These are phyloP conservation scores for Hydrozoanthus gracilis DNA, from an alignment of 92 coral and sea anemone genomes.

Conservation along the genomic window DNA sequence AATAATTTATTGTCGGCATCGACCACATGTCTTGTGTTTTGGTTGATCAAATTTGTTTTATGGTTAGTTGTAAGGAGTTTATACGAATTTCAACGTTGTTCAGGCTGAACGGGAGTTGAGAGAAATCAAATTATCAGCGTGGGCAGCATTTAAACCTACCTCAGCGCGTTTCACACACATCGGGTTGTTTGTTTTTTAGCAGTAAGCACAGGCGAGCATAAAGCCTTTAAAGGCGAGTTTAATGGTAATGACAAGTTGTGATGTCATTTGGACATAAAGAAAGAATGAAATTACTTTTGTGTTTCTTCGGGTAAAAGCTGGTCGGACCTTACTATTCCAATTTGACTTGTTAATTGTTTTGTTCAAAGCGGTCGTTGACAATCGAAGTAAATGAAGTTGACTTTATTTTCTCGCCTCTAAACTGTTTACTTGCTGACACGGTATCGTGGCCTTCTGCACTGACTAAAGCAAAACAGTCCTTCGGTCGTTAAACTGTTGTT, in stretches of 20 bases:
- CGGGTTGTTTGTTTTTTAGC: conserved; percentile 35
- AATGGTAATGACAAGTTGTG: neutral
- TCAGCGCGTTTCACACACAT: conserved; percentile 23
- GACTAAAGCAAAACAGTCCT: neutral
- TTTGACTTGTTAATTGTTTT: neutral
- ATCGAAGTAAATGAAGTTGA: neutral
- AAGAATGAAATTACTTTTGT: neutral
- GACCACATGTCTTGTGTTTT: neutral
- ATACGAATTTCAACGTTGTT: conserved; percentile 30
- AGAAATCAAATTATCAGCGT: neutral
- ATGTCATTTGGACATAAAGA: neutral
- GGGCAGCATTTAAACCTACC: conserved; percentile 4
- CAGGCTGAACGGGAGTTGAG: neutral
- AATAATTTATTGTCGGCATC: conserved; percentile 19
- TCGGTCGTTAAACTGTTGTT: neutral
- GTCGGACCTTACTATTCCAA: neutral
- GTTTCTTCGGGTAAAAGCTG: neutral
- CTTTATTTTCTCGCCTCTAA: neutral
- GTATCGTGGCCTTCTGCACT: conserved; percentile 2
- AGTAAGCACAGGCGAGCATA: conserved; percentile 17
- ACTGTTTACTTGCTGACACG: neutral
- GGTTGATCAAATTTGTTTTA: conserved; percentile 5
- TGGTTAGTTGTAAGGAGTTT: neutral
- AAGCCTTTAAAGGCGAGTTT: conserved; percentile 23
- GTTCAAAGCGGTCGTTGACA: neutral